Evolutionary conservation across 2,888 invertebrate genomes (phyloP).

Genomic region (Caenorhabditis sulstoni): DNA sequence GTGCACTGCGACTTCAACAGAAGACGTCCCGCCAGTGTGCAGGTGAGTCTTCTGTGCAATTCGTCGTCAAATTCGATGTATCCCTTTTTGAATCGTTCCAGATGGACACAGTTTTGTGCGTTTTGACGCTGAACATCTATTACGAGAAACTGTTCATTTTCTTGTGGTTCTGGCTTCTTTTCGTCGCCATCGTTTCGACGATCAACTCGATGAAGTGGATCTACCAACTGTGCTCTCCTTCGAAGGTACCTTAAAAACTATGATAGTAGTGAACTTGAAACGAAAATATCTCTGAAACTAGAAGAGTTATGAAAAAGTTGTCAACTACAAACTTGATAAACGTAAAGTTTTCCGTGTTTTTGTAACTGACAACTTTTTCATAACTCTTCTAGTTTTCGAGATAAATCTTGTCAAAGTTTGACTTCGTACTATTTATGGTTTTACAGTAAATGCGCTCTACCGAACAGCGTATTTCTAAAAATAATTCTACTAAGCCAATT

Average conservation of each 20-base stretch:
- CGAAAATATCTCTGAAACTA: too few species aligned
- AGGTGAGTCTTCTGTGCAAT: conserved; percentile 50
- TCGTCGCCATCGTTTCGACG: conserved; percentile 75
- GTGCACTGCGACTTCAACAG: conserved; percentile 79
- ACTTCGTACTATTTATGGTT: too few species aligned
- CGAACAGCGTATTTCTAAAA: neutral
- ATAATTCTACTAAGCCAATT: neutral
- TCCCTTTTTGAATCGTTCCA: too few species aligned
- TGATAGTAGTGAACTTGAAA: too few species aligned
- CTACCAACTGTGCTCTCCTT: conserved; percentile 61
- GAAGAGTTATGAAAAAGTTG: too few species aligned
- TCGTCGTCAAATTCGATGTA: neutral
- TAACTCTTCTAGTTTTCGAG: too few species aligned
- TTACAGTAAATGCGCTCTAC: neutral
- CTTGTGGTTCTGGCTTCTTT: conserved; percentile 80
- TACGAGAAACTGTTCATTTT: conserved; percentile 80
- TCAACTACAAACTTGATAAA: too few species aligned
- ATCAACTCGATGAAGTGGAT: conserved; percentile 74
- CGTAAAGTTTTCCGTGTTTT: too few species aligned
- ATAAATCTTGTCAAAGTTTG: too few species aligned
- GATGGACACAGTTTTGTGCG: conserved; percentile 79
- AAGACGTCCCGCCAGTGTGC: conserved; percentile 74
- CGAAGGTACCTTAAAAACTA: conserved; percentile 35
- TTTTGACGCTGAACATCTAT: conserved; percentile 80
- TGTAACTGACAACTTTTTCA: too few species aligned